Conservation (phyloP, 2,888 invertebrate genomes). For the Sinelater perroti region DNA sequence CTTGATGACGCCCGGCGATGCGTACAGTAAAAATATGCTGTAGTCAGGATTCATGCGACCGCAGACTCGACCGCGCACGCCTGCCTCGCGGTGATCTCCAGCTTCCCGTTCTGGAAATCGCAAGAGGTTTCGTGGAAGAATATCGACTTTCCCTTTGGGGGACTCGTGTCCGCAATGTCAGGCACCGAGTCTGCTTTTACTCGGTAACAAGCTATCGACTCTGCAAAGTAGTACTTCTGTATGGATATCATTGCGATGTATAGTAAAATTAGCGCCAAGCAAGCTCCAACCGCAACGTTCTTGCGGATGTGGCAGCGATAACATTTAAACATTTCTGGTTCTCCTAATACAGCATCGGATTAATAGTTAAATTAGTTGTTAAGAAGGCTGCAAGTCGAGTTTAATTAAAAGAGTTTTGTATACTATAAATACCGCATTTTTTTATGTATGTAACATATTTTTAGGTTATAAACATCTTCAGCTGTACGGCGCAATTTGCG, state of each 20-base stretch:
- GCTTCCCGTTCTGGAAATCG: slow-evolving; percentile 56
- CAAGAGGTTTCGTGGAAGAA: slow-evolving; percentile 77
- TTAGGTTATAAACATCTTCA: too few relatives aligned
- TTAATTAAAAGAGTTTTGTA: too few relatives aligned
- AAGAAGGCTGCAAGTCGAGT: too few relatives aligned
- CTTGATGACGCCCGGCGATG: slow-evolving; percentile 59
- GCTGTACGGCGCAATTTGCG: too few relatives aligned
- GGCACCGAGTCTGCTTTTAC: slow-evolving; percentile 47
- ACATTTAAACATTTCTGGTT: neutral
- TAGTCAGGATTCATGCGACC: slow-evolving; percentile 66
- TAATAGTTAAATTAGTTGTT: too few relatives aligned
- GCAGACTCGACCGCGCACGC: slow-evolving; percentile 77
- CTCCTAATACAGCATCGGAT: too few relatives aligned
- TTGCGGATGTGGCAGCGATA: slow-evolving; percentile 9
- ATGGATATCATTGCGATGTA: neutral
- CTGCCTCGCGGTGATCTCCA: slow-evolving; percentile 65
- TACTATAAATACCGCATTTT: too few relatives aligned
- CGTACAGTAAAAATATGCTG: slow-evolving; percentile 66
- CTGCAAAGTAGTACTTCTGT: neutral
- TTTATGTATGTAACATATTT: too few relatives aligned
- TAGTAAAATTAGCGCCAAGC: slow-evolving; percentile 2
- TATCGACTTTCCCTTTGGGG: slow-evolving; percentile 62
- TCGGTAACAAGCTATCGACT: slow-evolving; percentile 49
- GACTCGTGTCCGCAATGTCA: slow-evolving; percentile 51
- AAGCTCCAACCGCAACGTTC: slow-evolving; percentile 5